A percentile compares a stretch with the other conserved stretches of the same genome.
Conservation (phyloP, 2,888 invertebrate genomes). For the Apamea epomidion region DNA sequence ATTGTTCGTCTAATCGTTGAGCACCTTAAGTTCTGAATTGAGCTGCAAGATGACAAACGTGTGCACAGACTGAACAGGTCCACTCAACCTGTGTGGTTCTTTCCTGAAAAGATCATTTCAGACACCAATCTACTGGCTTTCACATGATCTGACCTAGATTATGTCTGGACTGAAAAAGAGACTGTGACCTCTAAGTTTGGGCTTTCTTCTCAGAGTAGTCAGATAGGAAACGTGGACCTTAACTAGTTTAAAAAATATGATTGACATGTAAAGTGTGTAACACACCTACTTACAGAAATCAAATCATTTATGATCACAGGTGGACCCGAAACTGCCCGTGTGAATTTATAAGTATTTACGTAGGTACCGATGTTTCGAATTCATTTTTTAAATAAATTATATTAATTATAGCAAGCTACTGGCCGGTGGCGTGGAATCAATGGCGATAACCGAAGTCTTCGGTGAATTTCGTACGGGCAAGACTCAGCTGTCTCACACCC, state of each 20-base stretch:
- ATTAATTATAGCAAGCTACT: conserved; percentile 91
- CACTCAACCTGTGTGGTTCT: background rate
- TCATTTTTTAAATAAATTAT: too few species aligned
- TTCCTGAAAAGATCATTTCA: background rate
- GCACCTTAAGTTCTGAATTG: background rate
- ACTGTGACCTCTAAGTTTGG: background rate
- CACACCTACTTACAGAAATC: background rate
- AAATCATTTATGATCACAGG: background rate
- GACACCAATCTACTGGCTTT: background rate
- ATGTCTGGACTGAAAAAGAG: background rate
- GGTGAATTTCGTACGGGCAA: conserved; percentile 96
- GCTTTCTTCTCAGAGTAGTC: background rate
- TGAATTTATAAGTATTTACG: too few species aligned
- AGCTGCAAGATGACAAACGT: background rate
- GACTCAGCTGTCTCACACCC: conserved; percentile 95
- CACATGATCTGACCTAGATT: background rate
- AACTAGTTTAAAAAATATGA: background rate
- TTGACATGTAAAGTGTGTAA: background rate
- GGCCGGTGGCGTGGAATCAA: conserved; percentile 95
- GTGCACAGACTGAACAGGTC: background rate
- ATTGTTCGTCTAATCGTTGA: background rate
- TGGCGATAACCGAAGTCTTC: conserved; percentile 96
- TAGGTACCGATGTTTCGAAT: too few species aligned
- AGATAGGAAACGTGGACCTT: background rate
- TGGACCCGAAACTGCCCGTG: background rate